Base-by-base conservation (phyloP, 2,888 invertebrate species). In the Drosophila prostipennis region DNA sequence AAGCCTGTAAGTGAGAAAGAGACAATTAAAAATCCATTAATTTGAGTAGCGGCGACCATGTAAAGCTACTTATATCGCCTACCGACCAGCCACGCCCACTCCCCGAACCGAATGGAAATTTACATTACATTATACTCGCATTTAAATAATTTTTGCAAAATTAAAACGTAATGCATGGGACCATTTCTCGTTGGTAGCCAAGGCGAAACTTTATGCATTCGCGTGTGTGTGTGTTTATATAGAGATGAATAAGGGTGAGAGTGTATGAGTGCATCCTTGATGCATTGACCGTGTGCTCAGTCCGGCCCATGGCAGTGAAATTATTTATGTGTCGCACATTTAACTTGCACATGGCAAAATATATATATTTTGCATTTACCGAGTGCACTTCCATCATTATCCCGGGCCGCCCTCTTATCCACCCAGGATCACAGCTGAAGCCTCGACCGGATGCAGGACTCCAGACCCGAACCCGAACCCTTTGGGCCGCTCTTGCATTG, bases 1-100 rank as follows among this genome's bases (percentile, higher is more conserved):
- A 65, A 64, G 45, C 65, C 53, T 67, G 70, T 71, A 83, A 77
- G 86, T 83, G 83, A 84, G 84, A 81, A 79, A 87, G 86, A 85
- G 89, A 89, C 89, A 89, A 89, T 89, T 89, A 89, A 89, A 89
- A 89, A 89, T 88, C 89, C 89, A 89, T 89, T 89, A 89, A 89
- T 89, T 88, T 89, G 80, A 82, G 87, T 77, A 80, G 85, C 79
- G 72, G 80, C 78, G 78, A 72, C 76, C 79, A 81, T 81, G 83
- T 82, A 85, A 78, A 82, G 86, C 81, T 85, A 82, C 81, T 85
- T 81, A 82, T 80, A 75, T 63, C 74, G 57, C 55, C 55, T 64
- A 57, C 60, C 77, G 49, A n/a, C 40, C 48, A 8, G 19, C 32
- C 60, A 49, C 49, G 49, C 40, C 48, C 26, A 36, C 42, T n/a